A percentile compares a stretch with the other conserved stretches of the same genome.
Evolutionary conservation across 2,888 invertebrate genomes (phyloP).

Genomic region (Cerastoderma edule): DNA sequence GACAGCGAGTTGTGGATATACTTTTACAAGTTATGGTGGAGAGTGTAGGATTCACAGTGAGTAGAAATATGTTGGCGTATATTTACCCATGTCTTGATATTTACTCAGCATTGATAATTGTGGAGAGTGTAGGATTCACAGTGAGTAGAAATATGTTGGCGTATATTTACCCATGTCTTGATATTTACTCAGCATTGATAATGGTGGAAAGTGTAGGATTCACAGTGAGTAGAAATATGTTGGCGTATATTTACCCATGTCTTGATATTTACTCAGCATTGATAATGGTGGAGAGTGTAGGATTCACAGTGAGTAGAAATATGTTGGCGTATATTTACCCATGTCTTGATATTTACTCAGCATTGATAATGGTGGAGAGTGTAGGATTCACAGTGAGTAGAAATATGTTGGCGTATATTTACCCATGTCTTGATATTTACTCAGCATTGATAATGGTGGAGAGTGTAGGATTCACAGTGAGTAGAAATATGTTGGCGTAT

Average conservation of each 20-base stretch:
- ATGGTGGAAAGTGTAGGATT: conserved; percentile 88
- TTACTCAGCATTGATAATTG: conserved; percentile 84
- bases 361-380: too few relatives aligned
- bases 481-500: too few relatives aligned
- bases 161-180: too few relatives aligned
- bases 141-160: conserved; percentile 86
- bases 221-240: conserved; percentile 86
- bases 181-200: background rate
- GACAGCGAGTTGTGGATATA: conserved; percentile 91
- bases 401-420: too few relatives aligned
- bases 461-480: too few relatives aligned
- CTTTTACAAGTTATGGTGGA: conserved; percentile 89
- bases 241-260: too few relatives aligned
- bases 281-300: conserved; percentile 87
- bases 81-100: too few relatives aligned
- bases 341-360: background rate
- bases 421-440: too few relatives aligned
- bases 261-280: background rate
- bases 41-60: conserved; percentile 88
- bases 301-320: conserved; percentile 87
- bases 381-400: too few relatives aligned
- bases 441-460: too few relatives aligned
- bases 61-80: too few relatives aligned
- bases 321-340: too few relatives aligned
- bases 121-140: conserved; percentile 87